These are phyloP conservation scores for Gnatocerus cornutus DNA, from an alignment of 2,888 invertebrate genomes.

Conservation along the genomic window DNA sequence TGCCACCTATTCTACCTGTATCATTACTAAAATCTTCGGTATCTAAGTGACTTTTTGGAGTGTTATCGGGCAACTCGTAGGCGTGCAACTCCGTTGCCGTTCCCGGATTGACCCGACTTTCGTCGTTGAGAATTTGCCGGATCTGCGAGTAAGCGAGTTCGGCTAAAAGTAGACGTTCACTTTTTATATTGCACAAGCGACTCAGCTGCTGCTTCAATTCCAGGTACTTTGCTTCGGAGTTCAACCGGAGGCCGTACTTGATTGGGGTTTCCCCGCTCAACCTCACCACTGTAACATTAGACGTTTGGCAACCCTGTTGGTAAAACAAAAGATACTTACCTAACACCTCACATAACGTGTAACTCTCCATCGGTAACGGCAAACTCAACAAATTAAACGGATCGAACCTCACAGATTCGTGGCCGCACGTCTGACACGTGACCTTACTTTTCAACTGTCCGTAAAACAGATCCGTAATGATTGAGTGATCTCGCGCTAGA, in stretches of 20 bases:
- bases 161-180: slow-evolving; percentile 79
- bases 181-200: slow-evolving; percentile 76
- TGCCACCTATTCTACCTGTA: slow-evolving; percentile 1
- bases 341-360: slow-evolving; percentile 82
- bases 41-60: slow-evolving; percentile 9
- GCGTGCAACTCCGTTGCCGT: slow-evolving; percentile 77
- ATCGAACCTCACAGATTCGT: slow-evolving; percentile 91
- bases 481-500: slow-evolving; percentile 86
- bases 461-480: slow-evolving; percentile 92
- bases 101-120: slow-evolving; percentile 72
- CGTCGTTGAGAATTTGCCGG: slow-evolving; percentile 75
- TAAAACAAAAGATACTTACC: too few species aligned
- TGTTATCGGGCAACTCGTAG: slow-evolving; percentile 77
- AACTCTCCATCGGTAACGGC: slow-evolving; percentile 93
- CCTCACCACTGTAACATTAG: slow-evolving; percentile 80
- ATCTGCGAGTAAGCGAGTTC: slow-evolving; percentile 83
- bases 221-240: slow-evolving; percentile 86
- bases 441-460: slow-evolving; percentile 92
- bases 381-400: slow-evolving; percentile 91
- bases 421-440: slow-evolving; percentile 87
- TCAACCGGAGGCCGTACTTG: slow-evolving; percentile 88
- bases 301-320: too few species aligned
- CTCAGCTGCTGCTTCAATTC: slow-evolving; percentile 83
- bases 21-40: slow-evolving; percentile 18
- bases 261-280: slow-evolving; percentile 88